phyloP scores from a whole-genome alignment of 2,113 vertebrate species.

The Calyptommatus sinebrachiatus region DNA sequence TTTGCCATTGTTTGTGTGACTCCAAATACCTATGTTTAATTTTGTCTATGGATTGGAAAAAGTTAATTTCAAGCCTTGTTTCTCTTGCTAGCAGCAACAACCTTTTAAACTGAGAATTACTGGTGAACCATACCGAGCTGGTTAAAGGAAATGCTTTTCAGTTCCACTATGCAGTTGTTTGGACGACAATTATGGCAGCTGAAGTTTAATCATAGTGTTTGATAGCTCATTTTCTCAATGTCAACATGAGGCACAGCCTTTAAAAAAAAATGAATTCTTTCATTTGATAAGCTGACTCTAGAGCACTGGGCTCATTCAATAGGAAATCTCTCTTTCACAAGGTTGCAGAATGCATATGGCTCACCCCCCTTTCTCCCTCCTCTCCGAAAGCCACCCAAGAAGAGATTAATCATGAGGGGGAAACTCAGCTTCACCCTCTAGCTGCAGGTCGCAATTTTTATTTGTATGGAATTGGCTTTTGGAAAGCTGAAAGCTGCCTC shows the following conservation, averaged over 20 bases:
- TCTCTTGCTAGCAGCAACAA: constrained; percentile 73
- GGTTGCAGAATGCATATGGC: constrained; percentile 80
- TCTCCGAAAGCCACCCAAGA: constrained; percentile 89
- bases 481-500: constrained; percentile 94
- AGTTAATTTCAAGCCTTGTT: constrained; percentile 79
- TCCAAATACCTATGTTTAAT: constrained; percentile 70
- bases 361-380: constrained; percentile 45
- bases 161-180: constrained; percentile 76
- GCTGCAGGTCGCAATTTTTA: constrained; percentile 97
- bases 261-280: constrained; percentile 86
- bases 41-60: constrained; percentile 73
- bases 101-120: constrained; percentile 73
- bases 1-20: constrained; percentile 69
- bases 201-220: constrained; percentile 86
- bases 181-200: constrained; percentile 82
- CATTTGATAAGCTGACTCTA: constrained; percentile 89
- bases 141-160: constrained; percentile 71
- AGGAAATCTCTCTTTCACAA: constrained; percentile 79
- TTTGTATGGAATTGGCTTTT: constrained; percentile 98
- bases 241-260: constrained; percentile 81
- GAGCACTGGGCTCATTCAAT: constrained; percentile 80
- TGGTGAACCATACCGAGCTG: constrained; percentile 70
- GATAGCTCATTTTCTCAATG: constrained; percentile 90
- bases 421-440: constrained; percentile 95
- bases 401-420: constrained; percentile 97